Percentiles rank a stretch among this genome's conserved stretches.
These are phyloP conservation scores for Polylopha cassiicola DNA, from an alignment of 2,888 invertebrate genomes.

Conservation along the genomic window DNA sequence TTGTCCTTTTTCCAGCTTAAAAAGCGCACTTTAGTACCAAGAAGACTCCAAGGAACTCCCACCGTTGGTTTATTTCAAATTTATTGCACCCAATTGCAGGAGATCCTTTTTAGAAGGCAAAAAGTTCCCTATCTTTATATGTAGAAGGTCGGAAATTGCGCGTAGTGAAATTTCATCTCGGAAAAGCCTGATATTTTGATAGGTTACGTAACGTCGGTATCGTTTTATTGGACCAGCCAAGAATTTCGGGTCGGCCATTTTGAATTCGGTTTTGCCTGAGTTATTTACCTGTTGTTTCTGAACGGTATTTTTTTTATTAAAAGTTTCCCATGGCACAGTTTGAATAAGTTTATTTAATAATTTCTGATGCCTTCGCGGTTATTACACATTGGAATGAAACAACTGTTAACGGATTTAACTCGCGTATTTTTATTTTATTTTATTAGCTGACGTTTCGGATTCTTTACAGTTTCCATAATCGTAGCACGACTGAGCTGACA, in stretches of 20 bases:
- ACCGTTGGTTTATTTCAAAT: slow-evolving; percentile 15
- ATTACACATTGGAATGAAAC: no score
- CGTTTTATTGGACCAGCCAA: slow-evolving; percentile 2
- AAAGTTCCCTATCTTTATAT: background rate
- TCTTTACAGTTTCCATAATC: no score
- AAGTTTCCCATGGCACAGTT: no score
- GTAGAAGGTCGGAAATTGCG: slow-evolving; percentile 3
- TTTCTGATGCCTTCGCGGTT: no score
- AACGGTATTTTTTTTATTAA: no score
- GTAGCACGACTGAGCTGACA: no score
- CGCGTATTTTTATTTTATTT: no score
- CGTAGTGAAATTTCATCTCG: slow-evolving; percentile 6
- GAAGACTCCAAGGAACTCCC: slow-evolving; percentile 12
- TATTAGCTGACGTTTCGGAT: no score
- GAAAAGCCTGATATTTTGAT: slow-evolving; percentile 13
- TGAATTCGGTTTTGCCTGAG: background rate
- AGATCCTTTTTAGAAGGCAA: background rate
- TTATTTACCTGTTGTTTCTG: background rate
- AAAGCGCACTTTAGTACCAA: slow-evolving; percentile 6
- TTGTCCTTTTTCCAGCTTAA: slow-evolving; percentile 6
- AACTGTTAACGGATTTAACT: no score
- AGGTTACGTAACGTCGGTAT: slow-evolving; percentile 10
- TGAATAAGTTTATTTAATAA: no score
- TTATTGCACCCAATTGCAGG: slow-evolving; percentile 19
- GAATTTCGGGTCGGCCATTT: slow-evolving; percentile 8